Evolutionary conservation across 2,797 vertebrate species (phyloP).

Genomic region (Acanthurus leucopareius): DNA sequence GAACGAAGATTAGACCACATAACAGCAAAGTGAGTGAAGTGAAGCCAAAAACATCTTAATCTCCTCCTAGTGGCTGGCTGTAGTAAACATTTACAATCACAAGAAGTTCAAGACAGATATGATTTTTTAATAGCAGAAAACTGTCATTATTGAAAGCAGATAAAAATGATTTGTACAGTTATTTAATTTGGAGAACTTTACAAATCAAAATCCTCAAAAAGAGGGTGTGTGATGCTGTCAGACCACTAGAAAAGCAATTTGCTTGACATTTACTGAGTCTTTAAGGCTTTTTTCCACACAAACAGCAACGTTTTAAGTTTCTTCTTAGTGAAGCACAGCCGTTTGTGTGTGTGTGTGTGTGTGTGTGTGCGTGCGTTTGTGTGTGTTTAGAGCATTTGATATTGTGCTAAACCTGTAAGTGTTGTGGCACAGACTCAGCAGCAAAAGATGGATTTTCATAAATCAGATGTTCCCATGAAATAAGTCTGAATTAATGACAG

Average conservation of each 20-base stretch:
- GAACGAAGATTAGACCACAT: no score
- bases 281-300: neutral
- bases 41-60: no score
- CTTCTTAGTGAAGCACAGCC: neutral
- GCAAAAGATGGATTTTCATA: conserved; percentile 14
- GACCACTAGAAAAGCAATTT: neutral
- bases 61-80: no score
- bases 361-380: no score
- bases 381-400: neutral
- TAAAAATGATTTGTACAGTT: no score
- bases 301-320: neutral
- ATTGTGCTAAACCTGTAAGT: neutral
- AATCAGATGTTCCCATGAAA: conserved; percentile 34
- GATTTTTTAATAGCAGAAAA: no score
- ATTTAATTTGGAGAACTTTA: no score
- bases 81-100: no score
- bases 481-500: conserved; percentile 32
- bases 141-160: no score
- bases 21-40: no score
- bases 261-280: neutral
- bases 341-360: no score
- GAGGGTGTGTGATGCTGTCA: neutral
- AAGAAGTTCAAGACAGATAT: no score
- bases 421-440: neutral
- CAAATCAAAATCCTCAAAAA: neutral